These are phyloP conservation scores for Meteorus colon DNA, from an alignment of 2,888 invertebrate genomes.

Conservation along the genomic window DNA sequence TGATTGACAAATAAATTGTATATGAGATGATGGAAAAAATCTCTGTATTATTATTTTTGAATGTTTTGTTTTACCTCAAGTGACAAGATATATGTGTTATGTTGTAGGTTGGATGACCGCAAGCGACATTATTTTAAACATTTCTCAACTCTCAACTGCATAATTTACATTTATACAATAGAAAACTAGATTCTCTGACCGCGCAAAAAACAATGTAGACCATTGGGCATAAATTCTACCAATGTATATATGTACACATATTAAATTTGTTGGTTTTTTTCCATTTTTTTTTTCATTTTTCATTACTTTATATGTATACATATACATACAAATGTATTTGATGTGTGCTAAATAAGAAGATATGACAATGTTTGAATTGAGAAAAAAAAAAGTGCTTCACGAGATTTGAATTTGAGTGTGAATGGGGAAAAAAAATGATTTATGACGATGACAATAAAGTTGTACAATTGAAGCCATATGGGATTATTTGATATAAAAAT, in stretches of 20 bases:
- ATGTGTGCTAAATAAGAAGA: slow-evolving; percentile 49
- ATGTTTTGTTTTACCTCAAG: neutral
- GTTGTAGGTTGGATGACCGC: slow-evolving; percentile 58
- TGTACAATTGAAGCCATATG: slow-evolving; percentile 47
- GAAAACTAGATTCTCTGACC: slow-evolving; percentile 68
- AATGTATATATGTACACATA: slow-evolving; percentile 54
- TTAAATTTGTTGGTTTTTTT: slow-evolving; percentile 32
- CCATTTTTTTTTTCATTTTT: slow-evolving; percentile 22
- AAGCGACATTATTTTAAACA: slow-evolving; percentile 45
- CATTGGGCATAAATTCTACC: slow-evolving; percentile 60
- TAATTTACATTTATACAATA: slow-evolving; percentile 66
- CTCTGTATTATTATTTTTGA: neutral
- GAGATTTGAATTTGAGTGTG: neutral
- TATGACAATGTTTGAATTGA: slow-evolving; percentile 43
- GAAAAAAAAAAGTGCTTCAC: slow-evolving; percentile 39
- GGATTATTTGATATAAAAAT: slow-evolving; percentile 19
- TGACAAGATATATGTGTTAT: neutral
- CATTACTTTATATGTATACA: slow-evolving; percentile 30
- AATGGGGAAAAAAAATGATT: slow-evolving; percentile 41
- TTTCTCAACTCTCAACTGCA: slow-evolving; percentile 57
- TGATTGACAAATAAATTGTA: neutral
- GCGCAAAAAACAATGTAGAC: slow-evolving; percentile 51
- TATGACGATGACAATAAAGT: slow-evolving; percentile 53
- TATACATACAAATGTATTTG: slow-evolving; percentile 31
- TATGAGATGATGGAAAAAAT: neutral